Evolutionary conservation across 2,113 vertebrate species (phyloP), one percentile per base, ranked within the genome.

Genomic region (Siniperca knerii): DNA sequence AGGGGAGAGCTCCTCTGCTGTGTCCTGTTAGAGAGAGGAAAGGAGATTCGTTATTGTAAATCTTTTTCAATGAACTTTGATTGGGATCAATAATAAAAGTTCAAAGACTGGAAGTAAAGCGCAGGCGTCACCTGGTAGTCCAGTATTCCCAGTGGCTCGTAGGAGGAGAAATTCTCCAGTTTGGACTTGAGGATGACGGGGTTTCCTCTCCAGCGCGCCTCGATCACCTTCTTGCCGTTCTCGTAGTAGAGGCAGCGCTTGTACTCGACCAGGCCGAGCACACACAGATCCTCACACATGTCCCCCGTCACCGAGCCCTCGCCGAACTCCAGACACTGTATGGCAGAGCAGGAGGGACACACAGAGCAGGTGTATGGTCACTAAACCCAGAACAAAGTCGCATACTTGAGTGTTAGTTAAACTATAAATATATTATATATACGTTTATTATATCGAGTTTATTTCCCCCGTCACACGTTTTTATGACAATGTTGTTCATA

Each of bases 191-290:
- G 95, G 85, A 99, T 95, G 48, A 99, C 74, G 3, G 96, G 96
- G 23, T 86, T 92, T 35, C 97, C 97, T 23, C 96, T 96, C 98
- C 98, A 99, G 52, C 94, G 96, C 0, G 97, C 98, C 89, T 97
- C 97, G 66, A 99, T 97, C 90, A 99, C 98, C 94, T 98, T 99
- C 93, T 99, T 99, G 54, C 98, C 98, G 18, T 96, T 95, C 85
- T 98, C 96, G 1, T 97, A 98, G 93, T 98, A 97, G 61, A 99
- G 97, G 71, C 98, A 99, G 86, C 96, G 96, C 67, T 93, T 96
- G 93, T 98, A 99, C 82, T 95, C 94, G 66, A 99, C 94, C 68
- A 90, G 94, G 52, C 96, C 94, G 0, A 91, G 94, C 73, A 96
- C 96, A 0, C 98, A 99, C 79, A 99, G 95, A 69, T 99, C 98